phyloP scores from a whole-genome alignment of 2,888 invertebrate species.

The Sarcophaga rosellei region DNA sequence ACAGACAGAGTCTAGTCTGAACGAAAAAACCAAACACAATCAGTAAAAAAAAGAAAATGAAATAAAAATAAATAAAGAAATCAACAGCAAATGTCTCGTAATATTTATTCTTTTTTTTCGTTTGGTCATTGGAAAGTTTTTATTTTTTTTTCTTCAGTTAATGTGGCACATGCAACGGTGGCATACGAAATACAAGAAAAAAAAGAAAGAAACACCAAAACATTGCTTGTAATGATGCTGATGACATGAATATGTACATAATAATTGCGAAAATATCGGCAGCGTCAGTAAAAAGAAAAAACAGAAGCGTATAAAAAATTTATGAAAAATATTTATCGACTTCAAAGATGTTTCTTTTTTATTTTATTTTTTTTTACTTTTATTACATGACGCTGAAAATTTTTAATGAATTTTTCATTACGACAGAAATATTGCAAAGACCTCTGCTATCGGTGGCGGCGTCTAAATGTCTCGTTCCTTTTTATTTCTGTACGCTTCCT shows the following conservation, averaged over 20 bases:
- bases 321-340: too few species aligned
- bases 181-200: slow-evolving; percentile 7
- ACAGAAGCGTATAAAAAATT: too few species aligned
- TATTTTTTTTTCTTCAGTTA: slow-evolving; percentile 12
- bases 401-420: too few species aligned
- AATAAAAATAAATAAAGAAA: too few species aligned
- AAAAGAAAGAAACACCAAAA: slow-evolving; percentile 15
- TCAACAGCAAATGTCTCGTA: slow-evolving; percentile 7
- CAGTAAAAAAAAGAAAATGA: background rate
- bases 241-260: slow-evolving; percentile 51
- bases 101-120: background rate
- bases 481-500: too few species aligned
- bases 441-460: too few species aligned
- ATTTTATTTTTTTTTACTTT: too few species aligned
- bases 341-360: too few species aligned
- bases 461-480: too few species aligned
- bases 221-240: slow-evolving; percentile 41
- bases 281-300: too few species aligned
- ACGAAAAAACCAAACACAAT: slow-evolving; percentile 31
- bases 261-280: background rate
- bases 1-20: slow-evolving; percentile 54
- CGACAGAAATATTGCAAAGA: background rate
- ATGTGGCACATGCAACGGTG: slow-evolving; percentile 9
- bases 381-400: too few species aligned
- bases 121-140: too few species aligned